Conservation (phyloP, 1,140 invertebrate genomes). For the Drosophila ohnishii region DNA sequence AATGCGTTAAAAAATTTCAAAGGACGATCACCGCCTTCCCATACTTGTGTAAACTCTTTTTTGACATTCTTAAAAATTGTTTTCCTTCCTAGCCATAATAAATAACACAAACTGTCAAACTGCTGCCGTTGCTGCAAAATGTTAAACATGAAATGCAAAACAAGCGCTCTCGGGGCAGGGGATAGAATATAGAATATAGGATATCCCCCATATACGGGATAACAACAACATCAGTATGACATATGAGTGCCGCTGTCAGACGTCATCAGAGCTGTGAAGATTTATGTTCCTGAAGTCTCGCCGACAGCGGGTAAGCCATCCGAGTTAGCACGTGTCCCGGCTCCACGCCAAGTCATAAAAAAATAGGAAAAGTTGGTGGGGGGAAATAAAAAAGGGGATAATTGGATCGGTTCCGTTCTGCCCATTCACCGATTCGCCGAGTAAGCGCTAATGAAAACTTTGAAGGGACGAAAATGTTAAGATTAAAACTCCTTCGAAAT, state of each 20-base stretch:
- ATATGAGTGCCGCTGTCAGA: constrained; percentile 61
- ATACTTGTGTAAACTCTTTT: background rate
- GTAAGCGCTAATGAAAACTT: constrained; percentile 41
- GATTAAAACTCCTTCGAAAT: constrained; percentile 1
- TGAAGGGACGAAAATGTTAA: constrained; percentile 17
- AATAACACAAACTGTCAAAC: constrained; percentile 60
- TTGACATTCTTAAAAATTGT: constrained; percentile 12
- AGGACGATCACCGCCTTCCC: background rate
- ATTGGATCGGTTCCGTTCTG: constrained; percentile 35
- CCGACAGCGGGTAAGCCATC: constrained; percentile 3
- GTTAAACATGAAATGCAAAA: constrained; percentile 54
- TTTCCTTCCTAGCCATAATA: constrained; percentile 38
- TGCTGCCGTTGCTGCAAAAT: constrained; percentile 51
- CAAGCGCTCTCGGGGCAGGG: constrained; percentile 10
- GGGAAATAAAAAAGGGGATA: constrained; percentile 12
- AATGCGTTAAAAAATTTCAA: background rate
- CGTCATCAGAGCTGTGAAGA: constrained; percentile 47
- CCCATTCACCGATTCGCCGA: constrained; percentile 33
- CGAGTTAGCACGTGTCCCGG: constrained; percentile 24
- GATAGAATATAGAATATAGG: constrained; percentile 2
- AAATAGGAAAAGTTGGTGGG: background rate
- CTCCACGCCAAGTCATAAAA: constrained; percentile 23
- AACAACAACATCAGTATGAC: constrained; percentile 41
- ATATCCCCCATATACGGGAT: background rate
- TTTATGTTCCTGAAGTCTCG: constrained; percentile 37